phyloP scores from a whole-genome alignment of 1,140 invertebrate genomes.

The Scaptodrosophila lebanonensis region DNA sequence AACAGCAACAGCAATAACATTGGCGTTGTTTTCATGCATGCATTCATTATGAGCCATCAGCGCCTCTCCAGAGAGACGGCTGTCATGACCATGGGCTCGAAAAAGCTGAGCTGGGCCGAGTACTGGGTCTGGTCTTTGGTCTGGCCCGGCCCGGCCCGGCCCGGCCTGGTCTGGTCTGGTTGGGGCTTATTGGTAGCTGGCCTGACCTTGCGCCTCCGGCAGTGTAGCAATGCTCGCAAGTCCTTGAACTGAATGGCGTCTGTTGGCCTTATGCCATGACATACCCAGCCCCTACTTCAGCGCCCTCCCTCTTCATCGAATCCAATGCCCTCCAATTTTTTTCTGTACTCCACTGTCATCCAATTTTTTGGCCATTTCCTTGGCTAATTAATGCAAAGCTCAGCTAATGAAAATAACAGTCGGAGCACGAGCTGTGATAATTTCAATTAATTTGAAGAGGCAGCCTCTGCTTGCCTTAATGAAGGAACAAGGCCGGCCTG shows the following conservation, averaged over 20 bases:
- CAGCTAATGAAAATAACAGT: slow-evolving; percentile 10
- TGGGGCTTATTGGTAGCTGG: not conserved
- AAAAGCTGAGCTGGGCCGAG: too few species aligned
- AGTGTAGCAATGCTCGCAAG: not conserved
- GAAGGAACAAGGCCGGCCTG: slow-evolving; percentile 22
- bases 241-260: slow-evolving; percentile 45
- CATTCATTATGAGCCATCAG: slow-evolving; percentile 15
- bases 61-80: too few species aligned
- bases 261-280: too few species aligned
- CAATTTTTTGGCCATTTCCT: slow-evolving; percentile 26
- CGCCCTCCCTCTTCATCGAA: too few species aligned
- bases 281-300: slow-evolving; percentile 1
- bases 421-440: slow-evolving; percentile 3
- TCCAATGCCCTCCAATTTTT: too few species aligned
- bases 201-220: slow-evolving; percentile 38
- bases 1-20: not conserved
- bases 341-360: slow-evolving; percentile 41
- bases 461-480: slow-evolving; percentile 3
- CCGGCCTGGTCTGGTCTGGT: too few species aligned
- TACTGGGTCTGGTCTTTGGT: too few species aligned
- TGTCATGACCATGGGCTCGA: too few species aligned
- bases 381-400: slow-evolving; percentile 52
- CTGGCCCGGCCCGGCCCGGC: too few species aligned
- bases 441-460: slow-evolving; percentile 31
- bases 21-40: not conserved